Evolutionary conservation across 2,888 invertebrate genomes (phyloP), one percentile per base, ranked within the genome.

Genomic region (Xylocampa areola): DNA sequence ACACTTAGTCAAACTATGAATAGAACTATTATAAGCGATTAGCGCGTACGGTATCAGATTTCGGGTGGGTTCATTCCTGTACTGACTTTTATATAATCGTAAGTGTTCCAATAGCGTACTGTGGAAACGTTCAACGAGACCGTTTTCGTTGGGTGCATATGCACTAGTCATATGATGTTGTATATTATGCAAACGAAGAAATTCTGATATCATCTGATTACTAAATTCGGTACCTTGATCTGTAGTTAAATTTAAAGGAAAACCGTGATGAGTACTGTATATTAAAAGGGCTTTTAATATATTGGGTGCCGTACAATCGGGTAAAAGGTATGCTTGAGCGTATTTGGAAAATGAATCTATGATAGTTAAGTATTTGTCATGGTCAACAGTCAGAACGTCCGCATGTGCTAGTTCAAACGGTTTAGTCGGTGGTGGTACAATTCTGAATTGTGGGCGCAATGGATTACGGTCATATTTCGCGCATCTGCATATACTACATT

Each of bases 211-310:
- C 0, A 41, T 17, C 11, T 29, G 40, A 17, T 41, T 41, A 7
- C 16, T 41, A 11, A 41, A 41, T 29, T 41, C 40, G 11, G 29
- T 29, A 4, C 40, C 40, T 8, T 29, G 27, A 6, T 29, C 40
- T 16, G 40, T 41, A 23, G 14, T 13, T 17, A 41, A 16, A 14
- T 4, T 40, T n/a, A 25, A n/a, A 10, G 40, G 40, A 13, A n/a
- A 41, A 29, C 27, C 17, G 11, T 41, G 41, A 29, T 41, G 29
- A n/a, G 41, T 41, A 19, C 41, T 29, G 17, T 17, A 41, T 6
- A 11, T 29, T 29, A 41, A 17, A 7, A 41, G 29, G 5, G 17
- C n/a, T 41, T 29, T 41, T 41, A 41, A 10, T 25, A 39, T 39
- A 14, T 39, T 39, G 8, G 39, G 39, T 13, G 39, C 23, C 7